Conservation (phyloP, 2,797 vertebrate species). For the Iguana delicatissima region DNA sequence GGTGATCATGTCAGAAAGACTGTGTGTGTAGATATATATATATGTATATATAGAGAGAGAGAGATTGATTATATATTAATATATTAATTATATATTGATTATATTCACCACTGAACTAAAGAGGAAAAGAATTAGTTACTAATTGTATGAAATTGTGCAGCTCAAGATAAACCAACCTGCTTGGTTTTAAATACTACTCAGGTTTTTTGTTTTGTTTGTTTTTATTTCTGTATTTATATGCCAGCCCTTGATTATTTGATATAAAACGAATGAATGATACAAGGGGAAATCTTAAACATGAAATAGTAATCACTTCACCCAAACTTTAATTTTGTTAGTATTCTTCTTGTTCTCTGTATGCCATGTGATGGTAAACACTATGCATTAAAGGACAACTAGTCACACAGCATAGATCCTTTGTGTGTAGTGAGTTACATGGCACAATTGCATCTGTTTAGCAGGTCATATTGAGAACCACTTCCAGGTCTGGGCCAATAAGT, state of each 20-base stretch:
- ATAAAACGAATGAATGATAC: not conserved
- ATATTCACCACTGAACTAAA: not conserved
- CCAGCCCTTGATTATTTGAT: not conserved
- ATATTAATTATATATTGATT: not conserved
- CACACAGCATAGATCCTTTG: conserved; percentile 40
- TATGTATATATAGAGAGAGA: no score
- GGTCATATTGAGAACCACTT: conserved; percentile 74
- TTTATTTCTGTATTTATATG: not conserved
- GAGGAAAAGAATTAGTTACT: not conserved
- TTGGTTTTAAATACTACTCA: not conserved
- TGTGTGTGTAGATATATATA: no score
- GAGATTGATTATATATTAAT: no score
- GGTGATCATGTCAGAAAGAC: not conserved
- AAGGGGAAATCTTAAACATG: not conserved
- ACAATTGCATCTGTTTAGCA: conserved; percentile 59
- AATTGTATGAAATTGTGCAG: not conserved
- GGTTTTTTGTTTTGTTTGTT: not conserved
- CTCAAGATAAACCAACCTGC: not conserved
- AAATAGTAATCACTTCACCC: not conserved
- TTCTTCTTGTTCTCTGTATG: not conserved
- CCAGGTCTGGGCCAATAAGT: conserved; percentile 77
- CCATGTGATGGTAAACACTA: not conserved
- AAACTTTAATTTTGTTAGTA: conserved; percentile 27
- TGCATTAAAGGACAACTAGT: not conserved
- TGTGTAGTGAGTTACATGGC: conserved; percentile 55